phyloP scores from a whole-genome alignment of 2,113 vertebrate species.

The Rattus rattus region DNA sequence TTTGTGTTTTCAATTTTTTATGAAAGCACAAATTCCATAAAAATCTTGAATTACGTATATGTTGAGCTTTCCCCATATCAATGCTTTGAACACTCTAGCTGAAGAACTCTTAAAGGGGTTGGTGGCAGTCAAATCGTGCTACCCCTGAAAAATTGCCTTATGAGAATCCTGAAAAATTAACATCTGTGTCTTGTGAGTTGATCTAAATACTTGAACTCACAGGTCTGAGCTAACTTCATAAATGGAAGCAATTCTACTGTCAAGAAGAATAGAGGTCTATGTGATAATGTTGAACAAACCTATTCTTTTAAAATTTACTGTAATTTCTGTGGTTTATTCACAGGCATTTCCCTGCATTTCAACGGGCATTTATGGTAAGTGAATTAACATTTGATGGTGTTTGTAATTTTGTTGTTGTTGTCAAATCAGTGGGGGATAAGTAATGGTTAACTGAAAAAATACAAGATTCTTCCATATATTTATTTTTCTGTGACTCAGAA shows the following conservation, averaged over 20 bases:
- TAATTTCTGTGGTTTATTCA: slow-evolving; percentile 82
- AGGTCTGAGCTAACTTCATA: background rate
- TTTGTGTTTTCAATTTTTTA: background rate
- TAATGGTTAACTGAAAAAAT: slow-evolving; percentile 56
- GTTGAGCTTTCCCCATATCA: background rate
- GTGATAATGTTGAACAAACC: background rate
- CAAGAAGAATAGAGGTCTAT: slow-evolving; percentile 1
- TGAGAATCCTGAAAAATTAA: background rate
- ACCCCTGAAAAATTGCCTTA: background rate
- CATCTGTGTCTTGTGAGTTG: background rate
- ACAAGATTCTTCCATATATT: slow-evolving; percentile 24
- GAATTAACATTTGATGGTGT: slow-evolving; percentile 66
- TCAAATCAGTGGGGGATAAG: slow-evolving; percentile 2
- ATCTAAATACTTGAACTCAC: background rate
- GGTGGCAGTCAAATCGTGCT: background rate
- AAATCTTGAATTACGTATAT: background rate
- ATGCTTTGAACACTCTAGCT: background rate
- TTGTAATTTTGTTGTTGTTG: slow-evolving; percentile 30
- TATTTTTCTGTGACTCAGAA: slow-evolving; percentile 43
- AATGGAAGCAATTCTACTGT: background rate
- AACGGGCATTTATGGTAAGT: slow-evolving; percentile 99
- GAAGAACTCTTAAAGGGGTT: background rate
- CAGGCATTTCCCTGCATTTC: slow-evolving; percentile 99
- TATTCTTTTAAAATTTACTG: slow-evolving; percentile 63
- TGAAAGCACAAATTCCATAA: background rate